Conservation (phyloP, 2,113 vertebrate genomes). For the Rhinopithecus roxellana region DNA sequence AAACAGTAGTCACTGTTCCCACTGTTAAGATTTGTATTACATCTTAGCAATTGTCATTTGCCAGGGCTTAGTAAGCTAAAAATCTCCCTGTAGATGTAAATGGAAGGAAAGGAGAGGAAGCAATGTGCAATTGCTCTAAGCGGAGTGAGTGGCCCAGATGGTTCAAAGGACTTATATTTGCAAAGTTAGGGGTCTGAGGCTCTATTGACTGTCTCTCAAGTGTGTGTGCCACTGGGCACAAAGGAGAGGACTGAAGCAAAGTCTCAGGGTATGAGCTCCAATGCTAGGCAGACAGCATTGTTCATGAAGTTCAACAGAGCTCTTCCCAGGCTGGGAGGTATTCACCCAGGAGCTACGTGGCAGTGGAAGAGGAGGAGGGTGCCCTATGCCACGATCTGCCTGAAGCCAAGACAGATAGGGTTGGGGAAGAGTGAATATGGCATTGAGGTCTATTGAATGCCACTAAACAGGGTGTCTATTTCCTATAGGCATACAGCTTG, state of each 20-base stretch:
- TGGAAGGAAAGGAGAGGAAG: not conserved
- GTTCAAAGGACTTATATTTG: not conserved
- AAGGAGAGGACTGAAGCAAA: not conserved
- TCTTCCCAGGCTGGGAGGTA: not conserved
- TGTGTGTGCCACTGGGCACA: not conserved
- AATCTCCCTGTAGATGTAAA: not conserved
- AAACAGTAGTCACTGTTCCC: not conserved
- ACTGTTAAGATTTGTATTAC: conserved; percentile 13
- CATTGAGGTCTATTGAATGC: not conserved
- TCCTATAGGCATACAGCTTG: not conserved
- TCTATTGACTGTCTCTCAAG: not conserved
- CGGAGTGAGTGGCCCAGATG: not conserved
- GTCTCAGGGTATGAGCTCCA: not conserved
- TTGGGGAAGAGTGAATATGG: not conserved
- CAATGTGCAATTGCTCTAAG: not conserved
- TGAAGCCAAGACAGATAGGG: not conserved
- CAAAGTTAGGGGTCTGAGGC: not conserved
- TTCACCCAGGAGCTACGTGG: not conserved
- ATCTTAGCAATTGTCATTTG: not conserved
- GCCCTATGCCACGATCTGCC: not conserved
- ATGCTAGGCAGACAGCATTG: not conserved
- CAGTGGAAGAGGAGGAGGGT: not conserved
- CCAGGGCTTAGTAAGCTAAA: not conserved
- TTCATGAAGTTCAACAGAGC: not conserved
- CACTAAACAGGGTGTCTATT: not conserved